These are phyloP conservation scores for Halcyon badia DNA, from an alignment of 2,797 vertebrate species.

Conservation along the genomic window DNA sequence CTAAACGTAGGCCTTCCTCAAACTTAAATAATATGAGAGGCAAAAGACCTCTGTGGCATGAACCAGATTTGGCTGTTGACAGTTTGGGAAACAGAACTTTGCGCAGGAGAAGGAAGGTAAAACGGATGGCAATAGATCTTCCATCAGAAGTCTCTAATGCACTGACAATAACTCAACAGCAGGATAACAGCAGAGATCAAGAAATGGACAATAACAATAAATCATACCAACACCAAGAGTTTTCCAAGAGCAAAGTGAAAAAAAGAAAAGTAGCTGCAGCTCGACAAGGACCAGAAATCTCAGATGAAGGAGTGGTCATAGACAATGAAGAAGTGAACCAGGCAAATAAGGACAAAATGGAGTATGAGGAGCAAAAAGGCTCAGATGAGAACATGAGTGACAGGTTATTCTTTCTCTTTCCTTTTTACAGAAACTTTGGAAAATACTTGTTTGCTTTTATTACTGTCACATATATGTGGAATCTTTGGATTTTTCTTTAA, in stretches of 20 bases:
- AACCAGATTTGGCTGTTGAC: conserved; percentile 85
- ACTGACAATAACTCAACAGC: conserved; percentile 85
- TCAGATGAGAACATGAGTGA: conserved; percentile 99
- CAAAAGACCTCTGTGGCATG: conserved; percentile 93
- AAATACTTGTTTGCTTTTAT: not conserved
- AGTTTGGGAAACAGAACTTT: conserved; percentile 86
- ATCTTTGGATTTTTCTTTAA: not conserved
- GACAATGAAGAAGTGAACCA: conserved; percentile 90
- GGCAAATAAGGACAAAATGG: conserved; percentile 94
- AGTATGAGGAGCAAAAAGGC: conserved; percentile 93
- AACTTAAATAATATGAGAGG: conserved; percentile 85
- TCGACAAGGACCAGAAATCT: conserved; percentile 84
- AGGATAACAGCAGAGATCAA: conserved; percentile 80
- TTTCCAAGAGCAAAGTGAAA: conserved; percentile 89
- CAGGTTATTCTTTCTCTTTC: conserved; percentile 88
- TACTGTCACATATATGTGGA: not conserved
- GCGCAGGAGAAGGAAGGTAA: conserved; percentile 92
- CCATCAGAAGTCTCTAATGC: conserved; percentile 86
- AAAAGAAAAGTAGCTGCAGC: conserved; percentile 89
- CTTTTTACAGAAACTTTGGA: conserved; percentile 23
- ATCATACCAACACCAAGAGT: conserved; percentile 79
- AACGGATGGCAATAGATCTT: conserved; percentile 95
- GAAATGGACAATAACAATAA: conserved; percentile 81
- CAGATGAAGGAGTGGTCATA: conserved; percentile 94
- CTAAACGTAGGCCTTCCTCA: conserved; percentile 90